Evolutionary conservation across 2,888 invertebrate genomes (phyloP).

Genomic region (Zaprionus obscuricornis): DNA sequence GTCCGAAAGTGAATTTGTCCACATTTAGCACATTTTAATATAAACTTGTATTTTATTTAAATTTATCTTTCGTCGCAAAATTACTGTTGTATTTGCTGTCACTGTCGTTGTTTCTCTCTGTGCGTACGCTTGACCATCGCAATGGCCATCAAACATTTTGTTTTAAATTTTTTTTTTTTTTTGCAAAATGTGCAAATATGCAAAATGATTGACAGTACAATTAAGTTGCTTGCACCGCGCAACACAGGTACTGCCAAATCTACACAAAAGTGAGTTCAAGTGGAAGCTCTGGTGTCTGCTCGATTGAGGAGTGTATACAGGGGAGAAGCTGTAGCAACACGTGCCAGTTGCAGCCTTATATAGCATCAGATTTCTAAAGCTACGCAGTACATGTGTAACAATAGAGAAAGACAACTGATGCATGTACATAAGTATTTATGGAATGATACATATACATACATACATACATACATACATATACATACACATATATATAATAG

Average conservation of each 20-base stretch:
- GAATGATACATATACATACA: too few species aligned
- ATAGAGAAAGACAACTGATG: constrained; percentile 8
- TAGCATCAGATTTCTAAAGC: constrained; percentile 37
- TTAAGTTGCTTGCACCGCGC: constrained; percentile 56
- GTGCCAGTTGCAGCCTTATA: constrained; percentile 58
- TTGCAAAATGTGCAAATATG: constrained; percentile 76
- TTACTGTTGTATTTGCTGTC: constrained; percentile 5
- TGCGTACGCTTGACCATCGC: constrained; percentile 45
- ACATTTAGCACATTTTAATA: constrained; percentile 20
- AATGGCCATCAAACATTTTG: constrained; percentile 52
- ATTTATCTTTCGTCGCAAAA: constrained; percentile 21
- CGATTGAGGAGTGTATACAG: not conserved
- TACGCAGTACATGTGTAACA: constrained; percentile 50
- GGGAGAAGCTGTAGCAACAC: constrained; percentile 6
- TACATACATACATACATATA: too few species aligned
- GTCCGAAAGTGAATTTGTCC: too few species aligned
- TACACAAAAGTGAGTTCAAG: not conserved
- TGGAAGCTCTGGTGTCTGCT: too few species aligned
- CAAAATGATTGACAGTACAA: constrained; percentile 78
- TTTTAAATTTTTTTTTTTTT: constrained; percentile 33
- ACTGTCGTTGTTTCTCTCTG: constrained; percentile 9
- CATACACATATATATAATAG: too few species aligned
- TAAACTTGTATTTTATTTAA: constrained; percentile 33
- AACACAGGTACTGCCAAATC: constrained; percentile 27
- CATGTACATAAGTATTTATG: too few species aligned